Percentiles rank a stretch among this genome's conserved stretches.
These are phyloP conservation scores for Tetramorium bicarinatum DNA, from an alignment of 2,888 invertebrate genomes.

Conservation along the genomic window DNA sequence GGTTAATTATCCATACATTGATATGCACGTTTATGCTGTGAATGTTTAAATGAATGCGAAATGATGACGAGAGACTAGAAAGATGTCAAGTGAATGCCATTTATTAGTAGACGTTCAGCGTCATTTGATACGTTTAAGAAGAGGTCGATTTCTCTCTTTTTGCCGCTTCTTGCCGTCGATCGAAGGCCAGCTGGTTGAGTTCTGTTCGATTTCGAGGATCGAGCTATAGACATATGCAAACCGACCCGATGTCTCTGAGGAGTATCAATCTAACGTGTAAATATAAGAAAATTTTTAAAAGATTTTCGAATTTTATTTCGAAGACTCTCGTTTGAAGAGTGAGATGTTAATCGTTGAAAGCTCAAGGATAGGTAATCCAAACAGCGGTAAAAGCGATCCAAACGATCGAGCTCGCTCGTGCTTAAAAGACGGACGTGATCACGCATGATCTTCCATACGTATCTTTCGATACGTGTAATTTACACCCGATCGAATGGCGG, in stretches of 20 bases:
- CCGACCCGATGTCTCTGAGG: neutral
- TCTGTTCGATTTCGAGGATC: slow-evolving; percentile 20
- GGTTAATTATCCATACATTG: neutral
- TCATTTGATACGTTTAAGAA: slow-evolving; percentile 33
- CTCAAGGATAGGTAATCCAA: slow-evolving; percentile 33
- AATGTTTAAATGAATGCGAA: slow-evolving; percentile 1
- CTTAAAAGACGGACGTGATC: slow-evolving; percentile 42
- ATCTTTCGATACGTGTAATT: slow-evolving; percentile 19
- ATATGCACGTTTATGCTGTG: neutral
- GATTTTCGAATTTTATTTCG: neutral
- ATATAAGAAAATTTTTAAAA: neutral
- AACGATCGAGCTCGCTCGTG: slow-evolving; percentile 35
- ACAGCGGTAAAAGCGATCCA: slow-evolving; percentile 44
- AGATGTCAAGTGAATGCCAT: slow-evolving; percentile 23
- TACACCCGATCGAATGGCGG: slow-evolving; percentile 35
- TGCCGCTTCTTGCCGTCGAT: slow-evolving; percentile 2
- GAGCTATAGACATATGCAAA: neutral
- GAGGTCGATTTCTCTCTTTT: slow-evolving; percentile 41
- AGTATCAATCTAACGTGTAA: neutral
- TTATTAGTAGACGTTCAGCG: neutral
- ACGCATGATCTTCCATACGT: slow-evolving; percentile 16
- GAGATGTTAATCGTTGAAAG: neutral
- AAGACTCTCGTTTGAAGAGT: neutral
- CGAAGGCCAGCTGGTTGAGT: slow-evolving; percentile 17
- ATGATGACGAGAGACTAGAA: slow-evolving; percentile 10